Evolutionary conservation across 2,888 invertebrate species (phyloP), one percentile per base, ranked within the genome.

Genomic region (Amblyjoppa proteus): DNA sequence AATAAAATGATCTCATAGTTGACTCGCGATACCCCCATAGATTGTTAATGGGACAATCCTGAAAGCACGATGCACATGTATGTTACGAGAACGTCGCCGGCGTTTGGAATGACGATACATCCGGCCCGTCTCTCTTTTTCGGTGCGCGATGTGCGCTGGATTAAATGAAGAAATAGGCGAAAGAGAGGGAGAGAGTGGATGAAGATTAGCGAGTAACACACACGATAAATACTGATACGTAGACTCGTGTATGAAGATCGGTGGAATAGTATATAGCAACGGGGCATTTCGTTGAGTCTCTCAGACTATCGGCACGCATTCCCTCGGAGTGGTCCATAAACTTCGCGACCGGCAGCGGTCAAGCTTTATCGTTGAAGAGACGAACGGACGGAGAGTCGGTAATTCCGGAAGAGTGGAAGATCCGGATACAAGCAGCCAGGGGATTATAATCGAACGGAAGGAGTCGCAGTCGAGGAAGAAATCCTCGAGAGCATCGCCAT

Each of bases 401-500:
- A 16, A 16, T 49, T 49, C 45, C 45, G 4, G 5, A 68, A 79
- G 61, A 76, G 75, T 79, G 82, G 71, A 66, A 66, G 86, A 69
- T 61, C 74, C 61, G 80, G 45, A 73, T 49, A 69, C 34, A 56
- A 83, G 70, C 41, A 75, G 71, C 61, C 66, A 69, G 73, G 75
- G 79, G 25, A 49, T 25, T 73, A 73, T 16, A 66, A 70, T 51
- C 53, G 68, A 64, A 16, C 56, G 69, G 71, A 76, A 34, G 81
- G 77, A 82, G 61, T 53, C 78, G 69, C 90, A 89, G 91, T 90
- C 88, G 87, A 71, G 87, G 89, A 90, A 89, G 88, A 84, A 87
- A 87, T 87, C 89, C 87, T 84, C 88, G 79, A 84, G 88, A 89
- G 87, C 85, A 83, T 87, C 86, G 84, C 90, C 89, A 93, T 92